Percentiles rank a stretch among this genome's conserved stretches.
Conservation (phyloP, 92 coral and sea anemone genomes). For the Diadumene lineata region DNA sequence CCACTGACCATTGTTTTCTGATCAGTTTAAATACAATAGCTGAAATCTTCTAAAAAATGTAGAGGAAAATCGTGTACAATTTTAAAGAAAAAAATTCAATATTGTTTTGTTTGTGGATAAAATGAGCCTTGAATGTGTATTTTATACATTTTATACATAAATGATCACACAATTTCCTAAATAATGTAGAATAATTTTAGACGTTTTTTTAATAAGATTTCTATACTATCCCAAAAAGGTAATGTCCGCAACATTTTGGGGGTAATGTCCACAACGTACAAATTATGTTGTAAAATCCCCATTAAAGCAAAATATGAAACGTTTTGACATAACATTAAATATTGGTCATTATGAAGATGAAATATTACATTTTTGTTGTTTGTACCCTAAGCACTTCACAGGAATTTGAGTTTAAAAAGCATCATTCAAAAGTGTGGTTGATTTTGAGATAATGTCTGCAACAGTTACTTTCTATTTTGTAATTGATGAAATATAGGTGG, state of each 20-base stretch:
- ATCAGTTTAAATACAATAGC: slow-evolving; percentile 37
- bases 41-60: neutral
- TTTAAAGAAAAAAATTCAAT: too few species aligned
- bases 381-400: slow-evolving; percentile 6
- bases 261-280: neutral
- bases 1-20: slow-evolving; percentile 31
- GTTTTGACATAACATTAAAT: neutral
- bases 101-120: neutral
- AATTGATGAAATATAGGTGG: neutral
- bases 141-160: too few species aligned
- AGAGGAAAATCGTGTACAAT: neutral
- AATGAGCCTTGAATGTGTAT: neutral
- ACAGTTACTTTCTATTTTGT: slow-evolving; percentile 1
- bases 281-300: neutral
- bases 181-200: neutral
- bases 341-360: neutral
- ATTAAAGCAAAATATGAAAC: neutral
- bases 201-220: too few species aligned
- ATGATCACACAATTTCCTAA: neutral
- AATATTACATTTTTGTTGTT: neutral
- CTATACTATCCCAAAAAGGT: neutral
- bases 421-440: slow-evolving; percentile 3
- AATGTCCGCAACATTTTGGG: too few species aligned
- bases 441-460: slow-evolving; percentile 17
- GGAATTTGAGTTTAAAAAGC: slow-evolving; percentile 10